Percentiles rank a stretch among this genome's conserved stretches.
These are phyloP conservation scores for Prenolepis imparis DNA, from an alignment of 2,888 invertebrate species.

Conservation along the genomic window DNA sequence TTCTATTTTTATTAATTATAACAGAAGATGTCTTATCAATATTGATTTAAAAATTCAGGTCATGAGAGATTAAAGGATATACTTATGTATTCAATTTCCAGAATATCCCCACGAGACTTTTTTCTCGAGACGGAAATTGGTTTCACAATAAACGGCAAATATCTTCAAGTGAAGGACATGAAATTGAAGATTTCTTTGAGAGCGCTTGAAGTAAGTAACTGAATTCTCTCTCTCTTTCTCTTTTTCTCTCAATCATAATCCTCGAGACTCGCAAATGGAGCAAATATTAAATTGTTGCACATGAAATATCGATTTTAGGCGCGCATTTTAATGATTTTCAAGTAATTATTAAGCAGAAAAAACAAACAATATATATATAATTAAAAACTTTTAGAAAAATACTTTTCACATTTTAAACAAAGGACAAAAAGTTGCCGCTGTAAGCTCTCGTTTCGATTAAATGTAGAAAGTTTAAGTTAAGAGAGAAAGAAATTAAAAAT, in stretches of 20 bases:
- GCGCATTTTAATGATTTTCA: neutral
- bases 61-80: neutral
- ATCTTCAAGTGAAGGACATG: slow-evolving; percentile 45
- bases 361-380: neutral
- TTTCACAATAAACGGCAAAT: neutral
- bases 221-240: neutral
- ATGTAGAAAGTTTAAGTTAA: neutral
- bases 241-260: neutral
- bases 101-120: slow-evolving; percentile 18
- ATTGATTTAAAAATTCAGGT: slow-evolving; percentile 5
- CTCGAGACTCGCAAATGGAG: neutral
- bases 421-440: neutral
- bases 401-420: neutral
- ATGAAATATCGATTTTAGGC: neutral
- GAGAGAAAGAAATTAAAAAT: neutral
- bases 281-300: neutral
- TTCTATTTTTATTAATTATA: neutral
- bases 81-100: slow-evolving; percentile 36
- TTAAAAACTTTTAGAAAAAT: neutral
- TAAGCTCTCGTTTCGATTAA: slow-evolving; percentile 6
- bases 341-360: neutral
- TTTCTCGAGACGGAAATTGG: neutral
- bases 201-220: slow-evolving; percentile 62
- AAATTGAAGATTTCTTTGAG: slow-evolving; percentile 33
- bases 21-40: neutral